Evolutionary conservation across 2,888 invertebrate genomes (phyloP), one percentile per base, ranked within the genome.

Genomic region (Barypeithes pellucidus): DNA sequence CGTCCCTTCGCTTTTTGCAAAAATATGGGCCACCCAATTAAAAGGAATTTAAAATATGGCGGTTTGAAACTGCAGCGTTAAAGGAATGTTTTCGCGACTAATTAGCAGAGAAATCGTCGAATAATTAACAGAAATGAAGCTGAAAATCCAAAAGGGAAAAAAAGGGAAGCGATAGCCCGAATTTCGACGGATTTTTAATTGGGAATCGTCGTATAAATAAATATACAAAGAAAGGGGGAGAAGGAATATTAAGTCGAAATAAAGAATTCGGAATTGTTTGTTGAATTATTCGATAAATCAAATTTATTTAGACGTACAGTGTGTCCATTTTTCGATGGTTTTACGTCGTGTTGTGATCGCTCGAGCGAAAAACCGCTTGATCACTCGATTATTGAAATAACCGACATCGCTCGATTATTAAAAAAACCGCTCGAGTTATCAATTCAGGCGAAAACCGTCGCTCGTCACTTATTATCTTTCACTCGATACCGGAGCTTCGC

Each of bases 91-190:
- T 72, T 67, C 43, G 43, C 43, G 45, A 61, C 43, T 72, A 72
- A 72, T 72, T 72, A 72, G 72, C 72, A 72, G 67, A 67, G 67
- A 67, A 72, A 72, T 72, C 67, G 72, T 41, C 24, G 24, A 50
- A 67, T 72, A 67, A 72, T 72, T 72, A 54, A 66, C 72, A 61
- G 66, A 52, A 72, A 72, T 22, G 41, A 54, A 63, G 62, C 54
- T 57, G 41, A 39, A 60, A 59, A 24, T 33, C 24, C n/a, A n/a
- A n/a, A 66, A 24, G 36, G 54, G 54, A 18, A 33, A 57, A 52
- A 33, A 57, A 33, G 50, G 60, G 29, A 52, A 65, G 39, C 43
- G 47, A 69, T 50, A 45, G 63, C 45, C 7, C 5, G 36, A 33
- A 54, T 57, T 66, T 36, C 43, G 57, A 52, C 24, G 41, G 43